Conservation (phyloP, 2,797 vertebrate species). For the Xerus rutilus region DNA sequence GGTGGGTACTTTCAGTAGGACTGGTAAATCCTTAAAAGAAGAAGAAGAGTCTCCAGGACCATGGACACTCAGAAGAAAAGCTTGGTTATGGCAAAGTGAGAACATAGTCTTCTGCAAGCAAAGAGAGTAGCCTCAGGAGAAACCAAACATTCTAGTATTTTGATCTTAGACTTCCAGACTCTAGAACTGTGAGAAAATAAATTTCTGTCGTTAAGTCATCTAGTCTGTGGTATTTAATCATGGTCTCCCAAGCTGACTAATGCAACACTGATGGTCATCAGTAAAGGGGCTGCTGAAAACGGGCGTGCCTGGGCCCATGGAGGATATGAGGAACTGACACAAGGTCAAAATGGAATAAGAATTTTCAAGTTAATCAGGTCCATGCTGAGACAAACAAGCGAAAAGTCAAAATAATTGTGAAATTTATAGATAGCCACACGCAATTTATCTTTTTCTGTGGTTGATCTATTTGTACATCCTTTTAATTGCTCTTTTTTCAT, state of each 20-base stretch:
- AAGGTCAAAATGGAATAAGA: too few species aligned
- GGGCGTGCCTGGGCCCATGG: neutral
- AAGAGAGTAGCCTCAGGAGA: neutral
- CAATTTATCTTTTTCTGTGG: neutral
- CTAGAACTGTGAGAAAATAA: neutral
- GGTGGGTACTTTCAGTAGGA: neutral
- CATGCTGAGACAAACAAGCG: neutral
- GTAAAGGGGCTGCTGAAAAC: neutral
- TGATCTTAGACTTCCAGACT: neutral
- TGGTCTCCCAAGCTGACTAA: neutral
- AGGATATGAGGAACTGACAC: neutral
- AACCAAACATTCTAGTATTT: neutral
- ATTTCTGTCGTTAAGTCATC: neutral
- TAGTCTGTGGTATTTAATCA: neutral
- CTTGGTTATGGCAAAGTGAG: neutral
- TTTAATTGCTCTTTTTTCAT: constrained; percentile 21
- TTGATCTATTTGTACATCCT: neutral
- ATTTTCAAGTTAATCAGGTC: neutral
- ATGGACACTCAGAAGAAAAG: neutral
- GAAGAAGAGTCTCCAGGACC: neutral
- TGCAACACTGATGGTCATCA: neutral
- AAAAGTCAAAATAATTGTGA: neutral
- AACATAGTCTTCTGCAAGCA: neutral
- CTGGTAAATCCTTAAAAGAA: neutral
- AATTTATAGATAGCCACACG: neutral